Conservation (phyloP, 1,140 invertebrate species). For the Pogonus chalceus region DNA sequence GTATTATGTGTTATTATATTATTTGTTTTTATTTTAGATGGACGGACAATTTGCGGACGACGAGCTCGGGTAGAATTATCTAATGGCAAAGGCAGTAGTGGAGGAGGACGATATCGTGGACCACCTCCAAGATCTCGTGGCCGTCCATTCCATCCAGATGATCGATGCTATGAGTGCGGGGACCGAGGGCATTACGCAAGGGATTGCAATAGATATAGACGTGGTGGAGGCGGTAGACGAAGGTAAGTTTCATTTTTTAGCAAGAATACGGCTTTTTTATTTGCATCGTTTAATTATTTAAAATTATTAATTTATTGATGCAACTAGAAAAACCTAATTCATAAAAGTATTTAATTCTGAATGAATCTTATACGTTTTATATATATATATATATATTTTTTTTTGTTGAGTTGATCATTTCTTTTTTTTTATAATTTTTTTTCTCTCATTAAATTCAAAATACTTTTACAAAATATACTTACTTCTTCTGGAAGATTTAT, state of each 20-base stretch:
- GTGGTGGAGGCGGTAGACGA: constrained; percentile 37
- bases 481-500: too few relatives aligned
- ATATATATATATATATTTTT: too few relatives aligned
- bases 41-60: constrained; percentile 74
- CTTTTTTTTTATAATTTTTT: too few relatives aligned
- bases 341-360: too few relatives aligned
- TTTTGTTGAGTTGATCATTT: too few relatives aligned
- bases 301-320: too few relatives aligned
- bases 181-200: constrained; percentile 84
- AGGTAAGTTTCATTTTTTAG: constrained; percentile 39
- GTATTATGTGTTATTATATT: neutral
- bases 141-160: constrained; percentile 65
- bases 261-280: too few relatives aligned
- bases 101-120: constrained; percentile 40
- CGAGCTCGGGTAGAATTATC: constrained; percentile 87
- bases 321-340: too few relatives aligned
- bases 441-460: too few relatives aligned
- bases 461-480: too few relatives aligned
- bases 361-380: too few relatives aligned
- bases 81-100: constrained; percentile 67
- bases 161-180: constrained; percentile 87
- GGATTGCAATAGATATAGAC: constrained; percentile 64
- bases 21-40: constrained; percentile 39
- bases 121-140: constrained; percentile 45
- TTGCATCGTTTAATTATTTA: too few relatives aligned